These are phyloP conservation scores for Tenthredo distinguenda DNA, from an alignment of 2,888 invertebrate genomes.

Conservation along the genomic window DNA sequence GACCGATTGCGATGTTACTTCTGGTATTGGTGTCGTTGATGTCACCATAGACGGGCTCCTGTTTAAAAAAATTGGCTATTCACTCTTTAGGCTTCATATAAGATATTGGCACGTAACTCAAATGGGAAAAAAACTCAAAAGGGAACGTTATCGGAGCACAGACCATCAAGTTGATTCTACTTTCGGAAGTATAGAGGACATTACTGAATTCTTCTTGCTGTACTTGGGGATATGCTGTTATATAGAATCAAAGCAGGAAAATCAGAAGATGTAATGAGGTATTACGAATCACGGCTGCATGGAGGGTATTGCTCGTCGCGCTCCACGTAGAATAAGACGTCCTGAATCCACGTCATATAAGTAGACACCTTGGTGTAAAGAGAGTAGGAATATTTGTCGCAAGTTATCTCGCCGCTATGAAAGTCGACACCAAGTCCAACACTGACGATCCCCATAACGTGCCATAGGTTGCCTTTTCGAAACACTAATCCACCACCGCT, in stretches of 20 bases:
- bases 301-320: background rate
- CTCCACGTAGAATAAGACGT: conserved; percentile 65
- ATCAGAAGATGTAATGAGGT: background rate
- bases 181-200: background rate
- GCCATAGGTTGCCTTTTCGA: conserved; percentile 71
- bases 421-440: conserved; percentile 68
- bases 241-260: background rate
- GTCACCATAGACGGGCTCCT: background rate
- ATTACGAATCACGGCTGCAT: conserved; percentile 8
- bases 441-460: conserved; percentile 78
- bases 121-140: background rate
- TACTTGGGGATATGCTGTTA: too few relatives aligned
- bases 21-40: background rate
- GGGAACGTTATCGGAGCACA: background rate
- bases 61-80: background rate
- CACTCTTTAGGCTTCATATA: too few relatives aligned
- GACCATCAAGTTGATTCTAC: background rate
- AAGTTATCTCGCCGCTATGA: conserved; percentile 63
- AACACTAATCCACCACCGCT: conserved; percentile 79
- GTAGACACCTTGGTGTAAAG: conserved; percentile 74
- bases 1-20: background rate
- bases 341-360: conserved; percentile 72
- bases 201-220: background rate
- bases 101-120: background rate
- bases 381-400: conserved; percentile 73